A percentile compares a stretch with the other conserved stretches of the same genome.
phyloP scores from a whole-genome alignment of 2,888 invertebrate genomes.

The Heteromurus nitidus region DNA sequence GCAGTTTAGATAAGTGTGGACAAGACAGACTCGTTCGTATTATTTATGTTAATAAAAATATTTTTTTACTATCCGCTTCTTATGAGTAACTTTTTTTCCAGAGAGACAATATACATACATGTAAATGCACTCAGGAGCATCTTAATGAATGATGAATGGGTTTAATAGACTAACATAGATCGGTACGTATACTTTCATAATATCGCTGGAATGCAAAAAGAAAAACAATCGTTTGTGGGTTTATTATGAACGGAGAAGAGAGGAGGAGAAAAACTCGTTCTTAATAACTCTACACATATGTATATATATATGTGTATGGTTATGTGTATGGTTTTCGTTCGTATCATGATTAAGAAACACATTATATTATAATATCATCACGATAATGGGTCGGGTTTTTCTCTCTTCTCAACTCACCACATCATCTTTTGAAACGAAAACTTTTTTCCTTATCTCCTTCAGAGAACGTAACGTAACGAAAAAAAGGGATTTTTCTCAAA shows the following conservation, averaged over 20 bases:
- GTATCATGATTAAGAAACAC: slow-evolving; percentile 58
- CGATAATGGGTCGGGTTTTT: slow-evolving; percentile 63
- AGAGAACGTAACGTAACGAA: background rate
- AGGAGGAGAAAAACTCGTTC: slow-evolving; percentile 8
- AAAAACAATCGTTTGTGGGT: background rate
- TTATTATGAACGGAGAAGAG: slow-evolving; percentile 2
- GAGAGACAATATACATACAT: slow-evolving; percentile 5
- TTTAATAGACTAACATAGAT: slow-evolving; percentile 17
- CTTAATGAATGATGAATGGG: slow-evolving; percentile 61
- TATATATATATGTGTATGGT: background rate
- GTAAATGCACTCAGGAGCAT: slow-evolving; percentile 30
- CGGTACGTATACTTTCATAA: background rate
- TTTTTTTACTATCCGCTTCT: too few species aligned
- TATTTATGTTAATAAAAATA: slow-evolving; percentile 14
- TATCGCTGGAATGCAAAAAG: background rate
- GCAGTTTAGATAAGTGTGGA: slow-evolving; percentile 45
- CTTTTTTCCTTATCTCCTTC: background rate
- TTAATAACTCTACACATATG: background rate
- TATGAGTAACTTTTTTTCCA: too few species aligned
- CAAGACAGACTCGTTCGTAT: slow-evolving; percentile 2
- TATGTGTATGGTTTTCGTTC: slow-evolving; percentile 13
- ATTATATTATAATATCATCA: slow-evolving; percentile 60
- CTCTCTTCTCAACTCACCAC: background rate
- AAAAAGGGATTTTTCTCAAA: slow-evolving; percentile 3
- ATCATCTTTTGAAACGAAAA: background rate